Percentiles rank a stretch among this genome's conserved stretches.
Conservation (phyloP, 92 coral and sea anemone genomes). For the Chrysogorgia sp. region DNA sequence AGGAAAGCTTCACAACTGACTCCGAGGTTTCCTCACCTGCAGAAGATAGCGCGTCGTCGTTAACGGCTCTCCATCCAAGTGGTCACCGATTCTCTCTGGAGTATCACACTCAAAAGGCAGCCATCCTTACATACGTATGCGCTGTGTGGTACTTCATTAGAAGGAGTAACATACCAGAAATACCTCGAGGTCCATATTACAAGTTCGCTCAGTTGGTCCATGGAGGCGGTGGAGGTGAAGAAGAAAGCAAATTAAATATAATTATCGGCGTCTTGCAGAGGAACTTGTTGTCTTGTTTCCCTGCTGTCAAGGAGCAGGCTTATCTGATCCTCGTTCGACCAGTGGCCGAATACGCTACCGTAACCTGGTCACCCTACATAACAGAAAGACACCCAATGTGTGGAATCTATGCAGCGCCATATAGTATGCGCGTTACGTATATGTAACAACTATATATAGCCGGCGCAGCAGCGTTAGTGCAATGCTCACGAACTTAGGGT, state of each 20-base stretch:
- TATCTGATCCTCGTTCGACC: conserved; percentile 58
- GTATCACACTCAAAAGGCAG: conserved; percentile 42
- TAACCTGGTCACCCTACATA: conserved; percentile 62
- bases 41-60: no score
- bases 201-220: conserved; percentile 54
- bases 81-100: conserved; percentile 41
- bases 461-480: no score
- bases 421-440: no score
- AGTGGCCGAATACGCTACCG: conserved; percentile 57
- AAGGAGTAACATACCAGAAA: conserved; percentile 49
- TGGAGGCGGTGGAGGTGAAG: conserved; percentile 51
- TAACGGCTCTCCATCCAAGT: conserved; percentile 18
- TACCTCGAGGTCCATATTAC: conserved; percentile 52
- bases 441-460: no score
- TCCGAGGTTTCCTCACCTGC: no score
- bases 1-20: no score
- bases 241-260: conserved; percentile 50
- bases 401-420: no score
- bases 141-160: conserved; percentile 40
- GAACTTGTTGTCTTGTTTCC: conserved; percentile 53
- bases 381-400: no score
- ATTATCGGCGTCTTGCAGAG: conserved; percentile 38
- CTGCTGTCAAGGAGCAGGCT: conserved; percentile 52
- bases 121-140: conserved; percentile 41
- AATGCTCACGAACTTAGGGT: no score